Base-by-base conservation (phyloP, 1,140 invertebrate genomes). In the Cardiocondyla obscurior region DNA sequence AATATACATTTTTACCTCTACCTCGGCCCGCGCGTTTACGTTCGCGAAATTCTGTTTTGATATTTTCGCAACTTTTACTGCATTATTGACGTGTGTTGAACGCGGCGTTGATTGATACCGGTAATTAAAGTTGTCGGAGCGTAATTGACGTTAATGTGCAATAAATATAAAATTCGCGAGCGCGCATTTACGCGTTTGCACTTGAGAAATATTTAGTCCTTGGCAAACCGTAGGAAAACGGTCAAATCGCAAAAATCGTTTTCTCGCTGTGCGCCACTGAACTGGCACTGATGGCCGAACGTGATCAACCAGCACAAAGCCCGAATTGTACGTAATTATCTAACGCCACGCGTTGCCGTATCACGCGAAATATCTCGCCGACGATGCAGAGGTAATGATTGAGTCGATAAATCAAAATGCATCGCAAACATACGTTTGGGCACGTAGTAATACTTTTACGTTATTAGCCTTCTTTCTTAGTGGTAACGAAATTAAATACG, bases 181-280 rank as follows among this genome's bases (percentile, higher is more conserved):
- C 19, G 25, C 42, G 14, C 19, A 25, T 46, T 30, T 16, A 25
- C 16, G 33, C 58, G 57, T 62, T 64, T 74, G 65, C 51, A 25
- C 49, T 44, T 67, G 44, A 22, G 46, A 65, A 19, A 67, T 53
- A 53, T n/a, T n/a, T n/a, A 64, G 74, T 79, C 86, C 86, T 88
- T 87, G 86, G 84, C 70, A 60, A 74, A 51, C 30, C 30, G 39
- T 55, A 73, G 85, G 39, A 30, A 84, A 87, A 84, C 73, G 64
- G 14, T 42, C 49, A 39, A 60, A 60, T 49, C 30, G 82, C 53
- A 81, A 87, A 84, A 81, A 79, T 83, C 12, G 33, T 65, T 51
- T 60, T 62, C 42, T 82, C 72, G 76, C 83, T 76, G 10, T 65
- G 86, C 85, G 44, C 84, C 88, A 83, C 19, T 86, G 86, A 88